phyloP scores from a whole-genome alignment of 2,113 vertebrate genomes.

The Ictalurus punctatus region DNA sequence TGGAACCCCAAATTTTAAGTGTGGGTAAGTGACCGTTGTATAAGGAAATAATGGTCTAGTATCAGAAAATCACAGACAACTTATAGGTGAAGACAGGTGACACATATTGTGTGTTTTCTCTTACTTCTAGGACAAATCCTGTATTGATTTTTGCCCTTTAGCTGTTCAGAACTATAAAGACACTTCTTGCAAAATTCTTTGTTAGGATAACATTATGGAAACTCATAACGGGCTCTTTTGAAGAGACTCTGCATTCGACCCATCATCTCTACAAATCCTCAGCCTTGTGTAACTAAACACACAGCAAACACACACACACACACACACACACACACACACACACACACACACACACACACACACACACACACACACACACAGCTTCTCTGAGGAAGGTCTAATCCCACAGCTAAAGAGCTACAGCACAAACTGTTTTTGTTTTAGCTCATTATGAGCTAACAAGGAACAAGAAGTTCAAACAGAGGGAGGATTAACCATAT shows the following conservation, averaged over 20 bases:
- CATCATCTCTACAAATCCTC: conserved; percentile 30
- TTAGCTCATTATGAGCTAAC: conserved; percentile 50
- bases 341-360: conserved; percentile 16
- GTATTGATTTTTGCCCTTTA: neutral
- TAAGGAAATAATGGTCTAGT: neutral
- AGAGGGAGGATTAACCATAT: conserved; percentile 39
- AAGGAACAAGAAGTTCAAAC: conserved; percentile 28
- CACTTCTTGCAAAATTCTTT: neutral
- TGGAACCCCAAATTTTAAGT: too few species aligned
- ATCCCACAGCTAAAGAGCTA: conserved; percentile 51
- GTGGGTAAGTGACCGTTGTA: neutral
- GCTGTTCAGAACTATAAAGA: neutral
- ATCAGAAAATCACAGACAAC: neutral
- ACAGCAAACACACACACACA: conserved; percentile 3
- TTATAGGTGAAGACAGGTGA: neutral
- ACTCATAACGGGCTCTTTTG: neutral
- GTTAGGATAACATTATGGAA: neutral
- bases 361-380: conserved; percentile 19
- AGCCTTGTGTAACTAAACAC: conserved; percentile 47
- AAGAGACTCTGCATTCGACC: neutral
- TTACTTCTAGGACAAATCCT: neutral
- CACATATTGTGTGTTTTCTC: neutral
- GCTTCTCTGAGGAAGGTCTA: conserved; percentile 41
- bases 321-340: conserved; percentile 22
- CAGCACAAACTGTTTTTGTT: conserved; percentile 44